Evolutionary conservation across 2,797 vertebrate species (phyloP).

Genomic region (Phalloptychus januarius): DNA sequence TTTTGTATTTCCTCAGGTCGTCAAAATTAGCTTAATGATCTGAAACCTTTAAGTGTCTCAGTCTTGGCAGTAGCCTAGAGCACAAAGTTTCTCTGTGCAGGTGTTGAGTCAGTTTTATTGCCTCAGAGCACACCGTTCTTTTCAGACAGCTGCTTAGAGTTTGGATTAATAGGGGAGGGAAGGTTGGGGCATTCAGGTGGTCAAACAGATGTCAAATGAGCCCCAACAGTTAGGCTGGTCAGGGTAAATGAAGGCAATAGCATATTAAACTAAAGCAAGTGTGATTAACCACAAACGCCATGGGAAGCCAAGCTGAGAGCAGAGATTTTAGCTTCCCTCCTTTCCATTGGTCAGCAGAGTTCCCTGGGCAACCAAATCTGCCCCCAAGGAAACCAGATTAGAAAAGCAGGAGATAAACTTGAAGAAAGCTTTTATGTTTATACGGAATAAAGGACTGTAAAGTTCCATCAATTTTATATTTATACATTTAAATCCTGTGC

Average conservation of each 20-base stretch:
- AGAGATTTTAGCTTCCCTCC: neutral
- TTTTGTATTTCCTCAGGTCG: neutral
- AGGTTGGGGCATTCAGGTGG: neutral
- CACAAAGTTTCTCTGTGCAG: neutral
- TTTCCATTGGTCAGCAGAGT: neutral
- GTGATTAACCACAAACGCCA: neutral
- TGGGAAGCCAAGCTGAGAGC: neutral
- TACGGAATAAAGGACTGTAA: neutral
- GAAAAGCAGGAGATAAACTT: conserved; percentile 1
- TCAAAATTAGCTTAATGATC: neutral
- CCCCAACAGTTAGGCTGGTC: conserved; percentile 7
- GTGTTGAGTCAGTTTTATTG: neutral
- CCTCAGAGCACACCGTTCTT: neutral
- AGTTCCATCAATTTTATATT: neutral
- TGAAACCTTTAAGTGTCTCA: conserved; percentile 15
- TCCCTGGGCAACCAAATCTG: neutral
- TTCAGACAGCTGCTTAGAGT: neutral
- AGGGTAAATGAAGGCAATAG: neutral
- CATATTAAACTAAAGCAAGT: neutral
- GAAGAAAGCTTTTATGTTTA: neutral
- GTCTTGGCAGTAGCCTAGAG: conserved; percentile 21
- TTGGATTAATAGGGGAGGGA: neutral
- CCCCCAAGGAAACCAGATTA: neutral
- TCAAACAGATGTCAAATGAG: conserved; percentile 4
- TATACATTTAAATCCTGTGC: neutral